A percentile compares a stretch with the other conserved stretches of the same genome.
Conservation (phyloP, 2,113 vertebrate genomes). For the Vulpes lagopus region DNA sequence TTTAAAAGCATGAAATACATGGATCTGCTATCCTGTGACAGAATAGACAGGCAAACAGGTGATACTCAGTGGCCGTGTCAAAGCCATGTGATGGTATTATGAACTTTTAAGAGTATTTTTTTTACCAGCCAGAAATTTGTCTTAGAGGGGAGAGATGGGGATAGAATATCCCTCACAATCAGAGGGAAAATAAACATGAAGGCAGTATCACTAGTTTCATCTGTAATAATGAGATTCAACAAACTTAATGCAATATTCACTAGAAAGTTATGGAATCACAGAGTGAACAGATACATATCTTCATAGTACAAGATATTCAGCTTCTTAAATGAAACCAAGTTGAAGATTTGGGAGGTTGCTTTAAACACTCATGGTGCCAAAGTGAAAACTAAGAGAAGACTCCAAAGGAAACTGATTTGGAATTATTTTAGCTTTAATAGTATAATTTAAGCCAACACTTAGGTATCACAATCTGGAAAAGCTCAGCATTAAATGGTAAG, state of each 20-base stretch:
- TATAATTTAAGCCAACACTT: slow-evolving; percentile 57
- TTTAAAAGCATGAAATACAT: background rate
- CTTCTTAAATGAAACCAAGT: slow-evolving; percentile 35
- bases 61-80: background rate
- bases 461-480: background rate
- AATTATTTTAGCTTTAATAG: background rate
- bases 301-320: slow-evolving; percentile 60
- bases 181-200: slow-evolving; percentile 68
- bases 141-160: background rate
- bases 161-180: background rate
- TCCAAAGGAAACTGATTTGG: slow-evolving; percentile 61
- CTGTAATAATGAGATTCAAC: slow-evolving; percentile 36
- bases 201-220: slow-evolving; percentile 22
- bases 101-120: slow-evolving; percentile 47
- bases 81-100: background rate
- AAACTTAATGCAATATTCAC: slow-evolving; percentile 80
- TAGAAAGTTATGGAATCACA: slow-evolving; percentile 66
- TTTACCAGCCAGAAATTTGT: background rate
- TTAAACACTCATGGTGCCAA: slow-evolving; percentile 57
- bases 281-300: slow-evolving; percentile 67
- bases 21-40: background rate
- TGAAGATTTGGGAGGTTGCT: background rate
- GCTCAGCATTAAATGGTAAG: background rate
- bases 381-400: slow-evolving; percentile 65
- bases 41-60: background rate